A percentile compares a stretch with the other conserved stretches of the same genome.
phyloP scores from a whole-genome alignment of 2,113 vertebrate species.

The Abramis brama region DNA sequence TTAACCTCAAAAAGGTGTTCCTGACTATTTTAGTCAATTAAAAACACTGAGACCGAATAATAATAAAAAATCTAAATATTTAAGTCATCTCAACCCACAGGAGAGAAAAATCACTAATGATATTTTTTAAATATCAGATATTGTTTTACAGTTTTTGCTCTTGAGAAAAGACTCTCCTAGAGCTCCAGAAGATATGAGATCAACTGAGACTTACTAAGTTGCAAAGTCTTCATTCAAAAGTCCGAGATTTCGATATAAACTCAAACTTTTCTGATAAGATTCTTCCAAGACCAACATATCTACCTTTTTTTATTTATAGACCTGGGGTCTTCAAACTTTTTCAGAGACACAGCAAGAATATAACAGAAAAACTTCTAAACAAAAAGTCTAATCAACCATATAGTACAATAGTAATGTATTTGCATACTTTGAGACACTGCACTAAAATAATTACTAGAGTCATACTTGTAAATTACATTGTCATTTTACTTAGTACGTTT shows the following conservation, averaged over 20 bases:
- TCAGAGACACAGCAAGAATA: no score
- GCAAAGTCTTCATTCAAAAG: neutral
- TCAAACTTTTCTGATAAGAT: neutral
- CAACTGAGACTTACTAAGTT: neutral
- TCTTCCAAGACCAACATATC: neutral
- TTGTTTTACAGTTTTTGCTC: neutral
- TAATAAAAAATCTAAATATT: neutral
- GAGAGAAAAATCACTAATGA: neutral
- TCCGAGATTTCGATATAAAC: neutral
- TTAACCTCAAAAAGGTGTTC: slow-evolving; percentile 28
- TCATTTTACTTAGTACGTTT: no score
- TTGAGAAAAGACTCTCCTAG: neutral
- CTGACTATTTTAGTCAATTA: neutral
- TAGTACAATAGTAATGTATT: no score
- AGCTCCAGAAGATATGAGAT: neutral
- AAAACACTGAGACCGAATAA: neutral
- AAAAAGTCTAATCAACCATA: no score
- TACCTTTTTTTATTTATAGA: neutral
- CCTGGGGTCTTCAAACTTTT: neutral
- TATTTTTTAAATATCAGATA: neutral
- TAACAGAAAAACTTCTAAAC: no score
- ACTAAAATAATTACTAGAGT: no score
- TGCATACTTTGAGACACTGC: no score
- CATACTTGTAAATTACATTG: no score
- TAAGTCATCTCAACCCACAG: neutral